Conservation (phyloP, 2,888 invertebrate genomes). For the Tricholauxania praeusta region DNA sequence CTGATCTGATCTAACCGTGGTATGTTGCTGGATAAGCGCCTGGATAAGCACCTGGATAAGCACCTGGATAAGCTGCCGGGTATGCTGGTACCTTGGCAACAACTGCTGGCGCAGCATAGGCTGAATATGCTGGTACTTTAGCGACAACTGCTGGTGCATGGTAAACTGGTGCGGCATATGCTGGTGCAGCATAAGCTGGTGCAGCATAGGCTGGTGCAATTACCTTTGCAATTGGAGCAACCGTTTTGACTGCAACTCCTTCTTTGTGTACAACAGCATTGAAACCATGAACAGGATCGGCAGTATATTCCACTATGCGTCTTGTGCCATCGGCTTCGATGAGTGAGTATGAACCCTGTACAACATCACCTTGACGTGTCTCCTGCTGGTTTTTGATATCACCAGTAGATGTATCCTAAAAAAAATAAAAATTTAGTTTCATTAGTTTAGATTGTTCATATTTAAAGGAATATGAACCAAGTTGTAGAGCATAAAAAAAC, state of each 20-base stretch:
- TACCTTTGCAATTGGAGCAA: constrained; percentile 64
- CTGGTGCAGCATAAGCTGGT: constrained; percentile 57
- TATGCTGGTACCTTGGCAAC: constrained; percentile 32
- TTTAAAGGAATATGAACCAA: too few relatives aligned
- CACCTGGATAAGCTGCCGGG: constrained; percentile 40
- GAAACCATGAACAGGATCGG: constrained; percentile 73
- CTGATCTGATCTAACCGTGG: constrained; percentile 43
- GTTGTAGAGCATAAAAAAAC: too few relatives aligned
- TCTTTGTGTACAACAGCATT: constrained; percentile 72
- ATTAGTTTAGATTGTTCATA: too few relatives aligned
- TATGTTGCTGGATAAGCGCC: constrained; percentile 33
- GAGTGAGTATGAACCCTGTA: constrained; percentile 71
- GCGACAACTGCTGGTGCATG: constrained; percentile 46
- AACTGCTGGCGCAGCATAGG: constrained; percentile 37
- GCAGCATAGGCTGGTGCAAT: constrained; percentile 57
- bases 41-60: constrained; percentile 19
- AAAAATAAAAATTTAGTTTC: too few relatives aligned
- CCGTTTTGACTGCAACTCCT: constrained; percentile 57
- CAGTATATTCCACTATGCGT: constrained; percentile 72
- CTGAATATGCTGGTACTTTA: constrained; percentile 52
- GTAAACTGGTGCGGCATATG: constrained; percentile 48
- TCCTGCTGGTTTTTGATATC: constrained; percentile 72
- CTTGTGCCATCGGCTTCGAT: constrained; percentile 72
- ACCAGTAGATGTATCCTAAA: constrained; percentile 69
- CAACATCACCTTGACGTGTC: constrained; percentile 71